phyloP scores from a whole-genome alignment of 2,888 invertebrate species.

The Spilosoma lubricipeda region DNA sequence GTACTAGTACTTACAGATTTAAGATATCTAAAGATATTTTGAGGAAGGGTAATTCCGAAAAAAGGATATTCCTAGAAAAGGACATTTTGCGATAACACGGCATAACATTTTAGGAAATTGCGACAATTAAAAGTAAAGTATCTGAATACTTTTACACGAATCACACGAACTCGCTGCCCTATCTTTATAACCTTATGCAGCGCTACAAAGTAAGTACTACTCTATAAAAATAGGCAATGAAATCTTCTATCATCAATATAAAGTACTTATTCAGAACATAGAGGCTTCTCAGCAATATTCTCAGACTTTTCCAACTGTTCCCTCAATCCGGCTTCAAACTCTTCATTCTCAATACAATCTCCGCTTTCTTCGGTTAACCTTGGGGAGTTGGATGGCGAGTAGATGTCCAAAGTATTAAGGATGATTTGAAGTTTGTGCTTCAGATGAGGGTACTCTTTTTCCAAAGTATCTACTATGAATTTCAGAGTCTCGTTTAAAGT shows the following conservation, averaged over 20 bases:
- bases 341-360: neutral
- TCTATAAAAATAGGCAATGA: neutral
- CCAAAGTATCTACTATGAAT: conserved; percentile 85
- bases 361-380: conserved; percentile 52
- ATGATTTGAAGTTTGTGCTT: conserved; percentile 72
- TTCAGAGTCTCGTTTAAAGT: conserved; percentile 86
- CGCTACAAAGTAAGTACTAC: neutral
- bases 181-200: neutral
- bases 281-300: conserved; percentile 65
- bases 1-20: too few relatives aligned
- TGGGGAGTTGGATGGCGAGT: conserved; percentile 66
- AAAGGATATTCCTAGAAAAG: too few relatives aligned
- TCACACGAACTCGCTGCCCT: neutral
- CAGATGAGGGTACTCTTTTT: conserved; percentile 87
- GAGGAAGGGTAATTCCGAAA: too few relatives aligned
- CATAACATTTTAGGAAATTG: too few relatives aligned
- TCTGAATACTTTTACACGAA: neutral
- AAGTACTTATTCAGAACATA: conserved; percentile 37
- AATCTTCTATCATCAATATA: neutral
- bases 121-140: too few relatives aligned
- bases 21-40: too few relatives aligned
- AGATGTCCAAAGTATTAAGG: conserved; percentile 82
- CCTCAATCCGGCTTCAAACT: neutral
- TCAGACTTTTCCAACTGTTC: conserved; percentile 29
- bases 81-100: too few relatives aligned